Evolutionary conservation across 2,888 invertebrate genomes (phyloP), one percentile per base, ranked within the genome.

Genomic region (Drosophila aldrichi): DNA sequence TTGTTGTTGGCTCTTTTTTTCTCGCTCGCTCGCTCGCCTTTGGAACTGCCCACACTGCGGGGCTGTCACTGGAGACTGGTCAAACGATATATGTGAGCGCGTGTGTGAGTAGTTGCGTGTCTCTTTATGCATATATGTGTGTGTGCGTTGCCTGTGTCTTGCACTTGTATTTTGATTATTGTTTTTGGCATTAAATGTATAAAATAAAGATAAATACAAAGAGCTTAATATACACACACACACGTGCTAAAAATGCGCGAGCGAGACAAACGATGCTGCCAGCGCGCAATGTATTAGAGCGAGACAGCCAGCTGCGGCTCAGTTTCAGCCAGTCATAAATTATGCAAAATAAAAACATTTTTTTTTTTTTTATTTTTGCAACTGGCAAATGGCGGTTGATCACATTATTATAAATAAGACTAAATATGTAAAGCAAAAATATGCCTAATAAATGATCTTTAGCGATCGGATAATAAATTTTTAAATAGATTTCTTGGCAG

Each of bases 251-350:
- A 59, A 29, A 18, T 61, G 72, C 34, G 67, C 32, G 65, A 82
- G 72, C 56, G 74, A 57, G 75, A 88, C 70, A 55, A 56, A 38
- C 41, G 60, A 52, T 16, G 40, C 29, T 38, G 63, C 46, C 12
- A 32, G 44, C 9, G 5, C n/a, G 41, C 20, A 22, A 29, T 1
- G 40, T 29, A 51, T 7, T 29, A 54, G 43, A 52, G 66, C 43
- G 43, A 62, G 54, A 38, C 51, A 56, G 59, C 29, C 34, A 48
- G 58, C 38, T 58, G 58, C 58, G 58, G 48, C 58, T 58, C 29
- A 64, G 65, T 58, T 46, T 66, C 89, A 86, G 87, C 89, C 83
- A 83, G 83, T 83, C 89, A 83, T 83, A 88, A 83, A 83, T 83
- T 88, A 83, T 83, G 80, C 83, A 83, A 56, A 88, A 77, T 9